Base-by-base conservation (phyloP, 2,888 invertebrate species). In the Sesamia inferens region DNA sequence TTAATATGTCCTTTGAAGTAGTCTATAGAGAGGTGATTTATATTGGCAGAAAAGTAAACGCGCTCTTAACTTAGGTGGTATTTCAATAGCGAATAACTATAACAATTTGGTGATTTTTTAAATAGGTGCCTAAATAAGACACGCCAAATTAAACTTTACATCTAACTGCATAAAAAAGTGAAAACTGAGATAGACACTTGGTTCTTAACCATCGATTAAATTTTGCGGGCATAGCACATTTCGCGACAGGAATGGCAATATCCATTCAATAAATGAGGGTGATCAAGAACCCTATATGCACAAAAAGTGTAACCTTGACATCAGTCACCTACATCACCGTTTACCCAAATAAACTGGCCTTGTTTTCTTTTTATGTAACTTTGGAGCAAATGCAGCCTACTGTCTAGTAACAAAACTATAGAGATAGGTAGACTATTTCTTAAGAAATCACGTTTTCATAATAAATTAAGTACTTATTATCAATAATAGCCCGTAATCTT, bases 291-390 rank as follows among this genome's bases (percentile, higher is more conserved):
- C 68, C 66, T 54, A 24, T 47, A 47, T 22, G n/a, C 47, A 61
- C 11, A 55, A 55, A 58, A 54, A 58, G 8, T 39, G 19, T 22
- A 7, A 55, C 76, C 78, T 80, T 76, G 78, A 76, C 63, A 70
- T 67, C n/a, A 6, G 44, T 54, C 19, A 58, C 69, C 57, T 68
- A 47, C 19, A 48, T 55, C 44, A 31, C 48, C 13, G 19, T 16
- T 69, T 66, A 79, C 75, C 44, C 48, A 76, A 24, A 51, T 75
- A 51, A 55, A 42, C 10, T 51, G 39, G 51, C 71, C 76, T 79
- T 44, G 76, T 59, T 64, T 51, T 68, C 24, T 80, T 76, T 74
- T 64, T 63, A 65, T 16, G 13, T 55, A 22, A 48, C 57, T 72
- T 76, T 65, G 44, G 14, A 16, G 10, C 48, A 22, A 74, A 74